Base-by-base conservation (phyloP, 2,113 vertebrate species). In the Mohoua ochrocephala region DNA sequence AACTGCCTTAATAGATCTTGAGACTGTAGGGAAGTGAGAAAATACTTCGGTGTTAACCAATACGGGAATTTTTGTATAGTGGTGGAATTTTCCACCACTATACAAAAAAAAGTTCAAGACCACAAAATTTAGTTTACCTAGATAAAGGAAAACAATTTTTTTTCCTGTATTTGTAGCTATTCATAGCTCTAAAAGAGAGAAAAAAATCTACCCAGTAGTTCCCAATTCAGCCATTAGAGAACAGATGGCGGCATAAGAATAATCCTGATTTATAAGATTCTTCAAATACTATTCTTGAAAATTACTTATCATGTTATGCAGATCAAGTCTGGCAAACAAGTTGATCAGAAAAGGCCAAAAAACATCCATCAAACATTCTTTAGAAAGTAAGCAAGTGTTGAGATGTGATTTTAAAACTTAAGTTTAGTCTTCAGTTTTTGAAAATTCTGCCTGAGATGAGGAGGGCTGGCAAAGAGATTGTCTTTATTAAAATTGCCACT, bases 161-260 rank as follows among this genome's bases (percentile, higher is more conserved):
- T 85, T 94, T 30, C 9, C 20, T 76, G 9, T 15, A 44, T 71
- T 80, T 71, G 7, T 26, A 70, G 11, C 6, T 68, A 54, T 27
- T 47, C 4, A 7, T n/a, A 60, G 4, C 18, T 61, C 18, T 77
- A 74, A 65, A 35, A 37, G 3, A 57, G 37, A 54, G 8, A 49
- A 85, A 65, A 74, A 82, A 4, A 21, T 37, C 28, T 70, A 4
- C 4, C n/a, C 0, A 26, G 3, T 33, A 37, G 1, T 57, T 76
- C 12, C 13, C 7, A 79, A 27, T 53, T 73, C 26, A 69, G 4
- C 8, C 20, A 21, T 19, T 53, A 73, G 11, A 57, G 7, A 73
- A 35, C 4, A 80, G 24, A 31, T 6, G 0, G 0, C 67, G 31
- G 1, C 2, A 61, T 27, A 67, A 45, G 6, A 93, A 56, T 41